These are phyloP conservation scores for Synanceia verrucosa DNA, from an alignment of 2,797 vertebrate species.

Conservation along the genomic window DNA sequence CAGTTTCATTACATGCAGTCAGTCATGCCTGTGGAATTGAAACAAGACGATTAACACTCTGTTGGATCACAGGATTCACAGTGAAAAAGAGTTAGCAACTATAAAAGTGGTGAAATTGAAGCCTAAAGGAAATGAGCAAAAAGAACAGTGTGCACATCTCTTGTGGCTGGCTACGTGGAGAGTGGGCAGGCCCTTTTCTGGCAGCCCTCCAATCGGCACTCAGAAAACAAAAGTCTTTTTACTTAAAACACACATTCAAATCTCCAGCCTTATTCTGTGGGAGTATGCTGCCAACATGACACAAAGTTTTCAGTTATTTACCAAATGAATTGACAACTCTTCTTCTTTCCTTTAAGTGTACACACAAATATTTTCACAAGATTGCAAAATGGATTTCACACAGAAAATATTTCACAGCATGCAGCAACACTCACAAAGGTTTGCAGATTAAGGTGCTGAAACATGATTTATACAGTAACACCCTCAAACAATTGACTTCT, in stretches of 20 bases:
- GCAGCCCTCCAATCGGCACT: slow-evolving; percentile 52
- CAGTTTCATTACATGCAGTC: slow-evolving; percentile 19
- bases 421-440: slow-evolving; percentile 16
- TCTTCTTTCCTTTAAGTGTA: slow-evolving; percentile 26
- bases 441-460: slow-evolving; percentile 4
- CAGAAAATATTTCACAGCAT: slow-evolving; percentile 6
- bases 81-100: slow-evolving; percentile 31
- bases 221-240: slow-evolving; percentile 66
- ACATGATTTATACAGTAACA: neutral
- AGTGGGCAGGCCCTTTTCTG: slow-evolving; percentile 44
- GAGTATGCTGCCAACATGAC: slow-evolving; percentile 53
- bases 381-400: slow-evolving; percentile 47
- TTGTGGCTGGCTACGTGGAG: slow-evolving; percentile 41
- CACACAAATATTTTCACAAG: slow-evolving; percentile 53
- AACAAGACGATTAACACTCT: slow-evolving; percentile 44
- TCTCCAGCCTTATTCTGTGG: slow-evolving; percentile 52
- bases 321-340: slow-evolving; percentile 49
- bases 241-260: slow-evolving; percentile 58
- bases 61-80: slow-evolving; percentile 33
- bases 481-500: neutral
- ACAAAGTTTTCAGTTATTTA: slow-evolving; percentile 42
- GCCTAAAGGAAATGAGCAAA: slow-evolving; percentile 40
- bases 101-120: slow-evolving; percentile 41
- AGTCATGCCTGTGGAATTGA: slow-evolving; percentile 27
- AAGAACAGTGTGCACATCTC: slow-evolving; percentile 38